Evolutionary conservation across 2,113 vertebrate genomes (phyloP), one percentile per base, ranked within the genome.

Genomic region (Peromyscus leucopus): DNA sequence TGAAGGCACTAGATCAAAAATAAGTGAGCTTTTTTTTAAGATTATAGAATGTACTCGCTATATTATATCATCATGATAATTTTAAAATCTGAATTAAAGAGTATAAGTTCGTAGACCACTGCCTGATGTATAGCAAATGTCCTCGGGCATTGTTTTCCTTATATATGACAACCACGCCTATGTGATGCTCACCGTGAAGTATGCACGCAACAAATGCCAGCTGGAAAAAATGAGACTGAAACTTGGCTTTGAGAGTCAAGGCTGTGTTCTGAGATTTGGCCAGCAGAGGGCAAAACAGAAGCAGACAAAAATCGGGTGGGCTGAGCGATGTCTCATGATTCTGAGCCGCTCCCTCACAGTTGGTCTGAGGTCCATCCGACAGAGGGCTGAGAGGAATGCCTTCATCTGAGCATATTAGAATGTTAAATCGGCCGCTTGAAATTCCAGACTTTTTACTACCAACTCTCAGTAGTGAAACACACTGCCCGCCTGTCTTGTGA

Each of bases 261-360:
- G 55, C 1, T 6, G 33, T 31, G 24, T 96, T n/a, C 67, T 90
- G 42, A 4, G n/a, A 69, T 91, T 55, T 93, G 61, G 78, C 74
- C 98, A 98, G 97, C 95, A 98, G 97, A 96, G 97, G 96, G 97
- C 98, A 96, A 95, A 96, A 82, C 3, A 0, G 19, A 83, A 7
- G 36, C 76, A 93, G 93, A 33, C 22, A 89, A 87, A 90, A 36
- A 57, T 55, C 3, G 9, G 42, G 9, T 51, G 57, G 8, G 7
- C 39, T 59, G 63, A 46, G 7, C 1, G 46, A 55, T 2, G 10
- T 10, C 55, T 83, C 22, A 24, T 1, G 39, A 12, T 48, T 13
- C 28, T 2, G 31, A 51, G 22, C 42, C 61, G 31, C 24, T 93
- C 39, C 61, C 51, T 82, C 51, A 84, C 36, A n/a, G 22, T 7